These are phyloP conservation scores for Myotis brandtii DNA, from an alignment of 2,113 vertebrate species.

Conservation along the genomic window DNA sequence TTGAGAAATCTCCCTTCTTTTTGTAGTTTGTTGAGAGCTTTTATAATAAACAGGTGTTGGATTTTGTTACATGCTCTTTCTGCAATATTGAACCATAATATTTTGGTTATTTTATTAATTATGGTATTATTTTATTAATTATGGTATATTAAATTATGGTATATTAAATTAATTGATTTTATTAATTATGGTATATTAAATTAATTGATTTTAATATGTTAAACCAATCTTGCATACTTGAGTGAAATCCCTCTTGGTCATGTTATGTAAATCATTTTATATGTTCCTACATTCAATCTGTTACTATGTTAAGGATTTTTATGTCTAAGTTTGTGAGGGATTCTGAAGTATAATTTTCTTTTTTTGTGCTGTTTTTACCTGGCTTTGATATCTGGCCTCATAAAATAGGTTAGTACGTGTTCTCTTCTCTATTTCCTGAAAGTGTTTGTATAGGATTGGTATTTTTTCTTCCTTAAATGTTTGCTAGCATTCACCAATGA, in stretches of 20 bases:
- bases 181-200: neutral
- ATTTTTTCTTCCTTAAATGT: neutral
- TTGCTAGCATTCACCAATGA: neutral
- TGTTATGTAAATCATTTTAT: neutral
- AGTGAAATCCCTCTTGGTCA: neutral
- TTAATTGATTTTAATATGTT: neutral
- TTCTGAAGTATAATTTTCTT: neutral
- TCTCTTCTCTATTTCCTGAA: conserved; percentile 4
- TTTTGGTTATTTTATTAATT: neutral
- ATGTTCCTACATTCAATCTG: neutral
- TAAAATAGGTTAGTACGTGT: neutral
- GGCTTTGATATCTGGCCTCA: conserved; percentile 7
- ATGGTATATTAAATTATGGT: neutral
- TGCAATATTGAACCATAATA: neutral
- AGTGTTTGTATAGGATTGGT: neutral
- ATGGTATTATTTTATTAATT: conserved; percentile 16
- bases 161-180: neutral
- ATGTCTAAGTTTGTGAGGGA: neutral
- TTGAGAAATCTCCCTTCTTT: neutral
- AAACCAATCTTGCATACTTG: neutral
- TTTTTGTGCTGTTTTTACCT: neutral
- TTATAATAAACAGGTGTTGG: neutral
- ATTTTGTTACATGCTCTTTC: conserved; percentile 11
- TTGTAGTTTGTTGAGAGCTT: neutral
- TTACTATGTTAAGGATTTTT: neutral